These are phyloP conservation scores for Diarsia mendica DNA, from an alignment of 2,888 invertebrate species.

Conservation along the genomic window DNA sequence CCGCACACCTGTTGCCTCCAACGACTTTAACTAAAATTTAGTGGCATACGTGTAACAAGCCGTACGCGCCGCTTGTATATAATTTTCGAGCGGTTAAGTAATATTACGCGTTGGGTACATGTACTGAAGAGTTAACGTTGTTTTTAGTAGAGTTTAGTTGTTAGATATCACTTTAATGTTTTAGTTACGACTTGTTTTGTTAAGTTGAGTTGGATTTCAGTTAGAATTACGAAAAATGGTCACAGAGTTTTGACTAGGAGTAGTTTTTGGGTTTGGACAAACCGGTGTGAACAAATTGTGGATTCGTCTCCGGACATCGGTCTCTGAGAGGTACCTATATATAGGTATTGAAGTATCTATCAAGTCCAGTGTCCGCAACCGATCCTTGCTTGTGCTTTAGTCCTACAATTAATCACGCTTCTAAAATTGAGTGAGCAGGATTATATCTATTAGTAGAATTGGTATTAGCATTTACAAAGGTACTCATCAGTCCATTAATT, in stretches of 20 bases:
- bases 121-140: slow-evolving; percentile 64
- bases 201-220: slow-evolving; percentile 29
- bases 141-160: slow-evolving; percentile 69
- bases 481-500: slow-evolving; percentile 21
- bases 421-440: slow-evolving; percentile 1
- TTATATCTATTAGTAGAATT: slow-evolving; percentile 23
- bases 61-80: slow-evolving; percentile 84
- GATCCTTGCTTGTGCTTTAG: background rate
- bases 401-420: slow-evolving; percentile 20
- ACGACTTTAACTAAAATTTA: slow-evolving; percentile 88
- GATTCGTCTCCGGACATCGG: background rate
- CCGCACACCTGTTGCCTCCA: slow-evolving; percentile 86
- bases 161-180: slow-evolving; percentile 59
- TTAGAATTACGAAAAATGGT: background rate
- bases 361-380: background rate
- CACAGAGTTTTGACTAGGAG: background rate
- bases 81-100: slow-evolving; percentile 85
- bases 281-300: background rate
- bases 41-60: slow-evolving; percentile 85
- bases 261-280: background rate
- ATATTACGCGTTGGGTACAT: slow-evolving; percentile 77
- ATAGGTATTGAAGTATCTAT: background rate
- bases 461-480: slow-evolving; percentile 24
- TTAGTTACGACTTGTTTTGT: slow-evolving; percentile 46
- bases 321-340: background rate